These are phyloP conservation scores for Tyto alba DNA, from an alignment of 2,113 vertebrate species.

Conservation along the genomic window DNA sequence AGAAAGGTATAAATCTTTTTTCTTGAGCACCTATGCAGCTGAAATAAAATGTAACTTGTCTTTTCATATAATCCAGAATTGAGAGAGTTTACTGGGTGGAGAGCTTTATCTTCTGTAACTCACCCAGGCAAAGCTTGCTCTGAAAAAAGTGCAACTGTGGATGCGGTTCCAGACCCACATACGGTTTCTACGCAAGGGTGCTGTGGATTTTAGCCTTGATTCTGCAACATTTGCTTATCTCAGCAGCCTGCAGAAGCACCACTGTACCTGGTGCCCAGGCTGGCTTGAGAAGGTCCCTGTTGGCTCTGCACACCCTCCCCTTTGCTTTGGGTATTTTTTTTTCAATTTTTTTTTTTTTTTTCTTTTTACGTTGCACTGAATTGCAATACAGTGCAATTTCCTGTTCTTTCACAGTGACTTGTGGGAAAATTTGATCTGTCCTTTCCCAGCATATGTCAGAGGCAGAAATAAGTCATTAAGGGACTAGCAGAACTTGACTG, in stretches of 20 bases:
- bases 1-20: neutral
- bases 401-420: neutral
- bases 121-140: neutral
- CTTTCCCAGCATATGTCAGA: neutral
- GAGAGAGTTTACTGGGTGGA: neutral
- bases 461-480: neutral
- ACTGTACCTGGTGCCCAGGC: neutral
- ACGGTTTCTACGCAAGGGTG: neutral
- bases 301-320: neutral
- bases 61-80: neutral
- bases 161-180: rapidly evolving
- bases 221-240: neutral
- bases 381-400: neutral
- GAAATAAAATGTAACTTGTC: neutral
- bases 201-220: neutral
- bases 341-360: neutral
- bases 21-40: neutral
- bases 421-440: neutral
- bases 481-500: neutral
- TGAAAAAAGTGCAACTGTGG: neutral
- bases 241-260: neutral
- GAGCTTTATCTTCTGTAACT: neutral
- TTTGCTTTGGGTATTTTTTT: neutral
- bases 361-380: neutral
- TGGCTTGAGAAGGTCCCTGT: neutral